Evolutionary conservation across 1,140 invertebrate species (phyloP), one percentile per base, ranked within the genome.

Genomic region (Chrysomallon squamiferum): DNA sequence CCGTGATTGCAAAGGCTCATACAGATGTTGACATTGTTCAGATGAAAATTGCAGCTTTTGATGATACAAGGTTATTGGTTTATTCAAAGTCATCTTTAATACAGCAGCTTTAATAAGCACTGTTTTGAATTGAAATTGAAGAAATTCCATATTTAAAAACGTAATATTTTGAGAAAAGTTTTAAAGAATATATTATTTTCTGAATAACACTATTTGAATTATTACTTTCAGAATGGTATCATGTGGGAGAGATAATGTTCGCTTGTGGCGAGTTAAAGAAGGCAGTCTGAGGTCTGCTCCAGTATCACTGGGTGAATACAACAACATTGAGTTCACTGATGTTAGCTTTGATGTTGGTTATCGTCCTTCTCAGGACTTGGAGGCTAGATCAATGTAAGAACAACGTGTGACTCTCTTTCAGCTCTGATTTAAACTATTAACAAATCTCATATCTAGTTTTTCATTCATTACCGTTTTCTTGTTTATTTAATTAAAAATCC

Each of bases 241-340:
- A 2, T 85, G 84, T 79, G 84, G 84, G 9, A 71, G 77, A 45
- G 83, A 85, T 62, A 86, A 86, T 72, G 69, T 86, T 2, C 69
- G 84, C 29, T 58, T 86, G 54, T 86, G 84, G 84, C 71, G 84
- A 38, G 71, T 86, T 4, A 84, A 80, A 59, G 82, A 85, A 65
- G 80, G 80, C 25, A 67, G 74, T 4, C 68, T 86, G 58, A 67
- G 83, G 33, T 86, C 84, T 64, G 82, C 82, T 9, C 78, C 84
- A 1, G 78, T 86, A 20, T 79, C 77, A 63, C 71, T 86, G 9
- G 79, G 74, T 20, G 82, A 84, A 47, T 78, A 84, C 65, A 78
- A 83, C 61, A 68, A 59, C 22, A 82, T 84, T 76, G 83, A 86
- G 57, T 86, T 86, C 66, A 84, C 82, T 20, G 84, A 86, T 66